phyloP scores from a whole-genome alignment of 2,888 invertebrate species.

The Polymixis lichenea region DNA sequence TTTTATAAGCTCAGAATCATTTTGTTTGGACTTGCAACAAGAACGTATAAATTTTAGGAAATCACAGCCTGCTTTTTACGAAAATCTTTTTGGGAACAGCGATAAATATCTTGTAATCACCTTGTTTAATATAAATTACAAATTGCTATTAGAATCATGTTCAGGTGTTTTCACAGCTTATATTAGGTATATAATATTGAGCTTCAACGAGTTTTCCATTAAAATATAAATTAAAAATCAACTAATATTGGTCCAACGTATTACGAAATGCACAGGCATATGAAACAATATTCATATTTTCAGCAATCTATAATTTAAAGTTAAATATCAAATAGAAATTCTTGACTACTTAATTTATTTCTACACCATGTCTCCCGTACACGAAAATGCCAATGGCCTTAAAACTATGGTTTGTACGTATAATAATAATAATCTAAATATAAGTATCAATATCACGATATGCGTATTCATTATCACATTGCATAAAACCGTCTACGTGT shows the following conservation, averaged over 20 bases:
- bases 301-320: neutral
- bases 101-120: neutral
- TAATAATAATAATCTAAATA: constrained; percentile 53
- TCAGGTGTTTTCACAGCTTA: neutral
- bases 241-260: constrained; percentile 37
- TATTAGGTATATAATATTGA: neutral
- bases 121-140: neutral
- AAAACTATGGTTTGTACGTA: constrained; percentile 51
- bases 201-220: neutral
- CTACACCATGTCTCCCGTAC: constrained; percentile 23
- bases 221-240: neutral
- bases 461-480: constrained; percentile 67
- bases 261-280: constrained; percentile 20
- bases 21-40: constrained; percentile 18
- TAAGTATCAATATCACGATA: constrained; percentile 66
- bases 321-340: constrained; percentile 1
- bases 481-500: constrained; percentile 32
- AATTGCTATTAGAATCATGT: neutral
- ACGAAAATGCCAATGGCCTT: constrained; percentile 47
- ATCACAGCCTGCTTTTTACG: constrained; percentile 60
- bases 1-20: constrained; percentile 11
- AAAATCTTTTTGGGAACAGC: neutral
- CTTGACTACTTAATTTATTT: constrained; percentile 19
- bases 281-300: constrained; percentile 5
- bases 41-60: constrained; percentile 27